Conservation (phyloP, 2,113 vertebrate species). For the Embiotoca jacksoni region DNA sequence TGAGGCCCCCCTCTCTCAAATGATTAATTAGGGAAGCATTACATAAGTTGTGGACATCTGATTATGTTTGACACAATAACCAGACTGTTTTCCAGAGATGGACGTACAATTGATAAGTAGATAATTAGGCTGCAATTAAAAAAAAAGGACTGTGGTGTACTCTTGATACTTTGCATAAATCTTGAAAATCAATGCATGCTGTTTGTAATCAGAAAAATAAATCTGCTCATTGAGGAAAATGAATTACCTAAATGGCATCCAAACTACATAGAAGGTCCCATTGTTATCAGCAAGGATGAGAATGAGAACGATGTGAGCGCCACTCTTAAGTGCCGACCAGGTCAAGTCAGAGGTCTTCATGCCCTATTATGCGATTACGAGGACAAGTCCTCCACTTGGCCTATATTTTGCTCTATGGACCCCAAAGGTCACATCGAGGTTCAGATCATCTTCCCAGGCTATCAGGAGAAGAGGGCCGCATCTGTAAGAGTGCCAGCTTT, state of each 20-base stretch:
- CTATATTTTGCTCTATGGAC: conserved; percentile 59
- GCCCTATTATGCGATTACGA: conserved; percentile 77
- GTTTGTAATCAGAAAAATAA: conserved; percentile 35
- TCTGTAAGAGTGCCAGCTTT: conserved; percentile 52
- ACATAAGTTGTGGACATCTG: conserved; percentile 50
- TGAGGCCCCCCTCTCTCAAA: conserved; percentile 42
- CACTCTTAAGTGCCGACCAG: conserved; percentile 46
- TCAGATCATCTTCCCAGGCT: conserved; percentile 71
- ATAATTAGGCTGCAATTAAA: conserved; percentile 33
- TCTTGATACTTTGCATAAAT: background rate
- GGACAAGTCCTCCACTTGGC: conserved; percentile 55
- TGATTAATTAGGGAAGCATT: conserved; percentile 67
- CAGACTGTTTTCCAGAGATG: conserved; percentile 41
- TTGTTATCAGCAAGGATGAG: conserved; percentile 42
- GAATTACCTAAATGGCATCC: conserved; percentile 37
- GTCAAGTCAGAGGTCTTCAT: conserved; percentile 76
- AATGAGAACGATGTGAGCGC: conserved; percentile 54
- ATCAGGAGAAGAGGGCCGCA: conserved; percentile 60
- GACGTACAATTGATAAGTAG: conserved; percentile 11
- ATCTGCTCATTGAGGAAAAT: conserved; percentile 34
- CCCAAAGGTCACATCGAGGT: conserved; percentile 68
- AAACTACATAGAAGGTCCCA: conserved; percentile 35
- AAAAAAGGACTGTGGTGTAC: background rate
- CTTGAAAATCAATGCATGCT: conserved; percentile 16
- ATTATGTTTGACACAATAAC: conserved; percentile 49